Base-by-base conservation (phyloP, 2,113 vertebrate species). In the Eclectus roratus region DNA sequence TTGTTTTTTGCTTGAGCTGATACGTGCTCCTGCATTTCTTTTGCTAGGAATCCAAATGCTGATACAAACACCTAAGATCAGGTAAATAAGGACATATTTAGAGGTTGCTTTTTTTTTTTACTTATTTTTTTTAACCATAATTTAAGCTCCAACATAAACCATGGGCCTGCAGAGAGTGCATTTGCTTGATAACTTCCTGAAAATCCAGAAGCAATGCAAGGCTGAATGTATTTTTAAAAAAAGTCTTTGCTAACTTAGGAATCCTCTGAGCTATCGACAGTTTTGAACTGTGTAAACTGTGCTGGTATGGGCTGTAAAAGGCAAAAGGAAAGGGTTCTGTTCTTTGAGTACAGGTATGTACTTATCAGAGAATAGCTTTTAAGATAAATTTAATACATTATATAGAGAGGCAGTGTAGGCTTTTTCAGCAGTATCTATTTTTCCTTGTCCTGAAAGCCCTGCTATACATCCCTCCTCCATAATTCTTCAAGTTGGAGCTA, bases 291-390 rank as follows among this genome's bases (percentile, higher is more conserved):
- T 53, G 68, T 92, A 95, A 93, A 96, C 89, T 95, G 72, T 39
- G 61, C 46, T 87, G 18, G 58, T 50, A 93, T n/a, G 53, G 70
- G 68, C 85, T 86, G 68, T 63, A 96, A 95, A 93, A 95, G 85
- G 93, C 68, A 92, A 58, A 88, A 87, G 66, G 63, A 65, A 96
- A 72, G 27, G 50, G 90, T 83, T 85, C 91, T 89, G 23, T 76
- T 97, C 82, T 93, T 69, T 76, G 96, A 91, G 94, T 65, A 93
- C 60, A 85, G 47, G 89, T 78, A 80, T 28, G 68, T 66, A 94
- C 63, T 94, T 95, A 93, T 82, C 78, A 91, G 91, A 96, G 95
- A 97, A 96, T 82, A 94, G 58, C 85, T 95, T 97, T 96, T 96
- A 95, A 96, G 91, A 93, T 72, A 93, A 83, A 83, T 79, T 94